These are phyloP conservation scores for Odontamblyopus rebecca DNA, from an alignment of 2,797 vertebrate genomes.

Conservation along the genomic window DNA sequence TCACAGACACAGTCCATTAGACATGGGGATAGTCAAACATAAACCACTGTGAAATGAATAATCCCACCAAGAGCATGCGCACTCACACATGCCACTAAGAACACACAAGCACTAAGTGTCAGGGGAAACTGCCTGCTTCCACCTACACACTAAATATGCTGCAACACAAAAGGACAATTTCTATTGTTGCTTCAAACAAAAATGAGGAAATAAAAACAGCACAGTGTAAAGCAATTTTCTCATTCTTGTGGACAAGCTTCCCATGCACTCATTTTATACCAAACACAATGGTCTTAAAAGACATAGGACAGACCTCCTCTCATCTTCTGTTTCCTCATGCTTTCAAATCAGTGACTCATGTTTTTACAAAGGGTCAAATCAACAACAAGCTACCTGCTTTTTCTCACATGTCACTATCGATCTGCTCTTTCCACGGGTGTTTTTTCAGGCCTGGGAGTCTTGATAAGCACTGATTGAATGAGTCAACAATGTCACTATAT, in stretches of 20 bases:
- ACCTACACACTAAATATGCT: conserved; percentile 15
- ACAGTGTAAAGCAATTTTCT: conserved; percentile 26
- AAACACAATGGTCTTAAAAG: conserved; percentile 61
- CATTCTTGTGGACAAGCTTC: conserved; percentile 58
- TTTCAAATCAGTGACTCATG: conserved; percentile 8
- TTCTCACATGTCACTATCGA: conserved; percentile 68
- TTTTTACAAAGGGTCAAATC: conserved; percentile 21
- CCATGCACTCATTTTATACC: conserved; percentile 20
- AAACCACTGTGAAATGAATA: conserved; percentile 69
- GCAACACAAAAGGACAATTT: background rate
- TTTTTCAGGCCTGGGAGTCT: conserved; percentile 53
- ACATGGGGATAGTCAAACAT: conserved; percentile 61
- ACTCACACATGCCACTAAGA: conserved; percentile 25
- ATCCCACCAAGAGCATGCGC: conserved; percentile 49
- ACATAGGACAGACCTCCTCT: conserved; percentile 51
- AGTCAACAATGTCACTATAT: conserved; percentile 58
- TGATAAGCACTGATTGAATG: conserved; percentile 59
- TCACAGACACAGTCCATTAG: conserved; percentile 65
- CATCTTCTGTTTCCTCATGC: background rate
- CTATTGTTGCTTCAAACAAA: background rate
- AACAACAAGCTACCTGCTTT: conserved; percentile 35
- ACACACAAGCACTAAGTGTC: conserved; percentile 28
- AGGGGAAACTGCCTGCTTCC: conserved; percentile 26
- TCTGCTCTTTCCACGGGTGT: conserved; percentile 31
- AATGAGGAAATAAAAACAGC: conserved; percentile 19